Evolutionary conservation across 1,140 invertebrate species (phyloP), one percentile per base, ranked within the genome.

Genomic region (Leucophenga varia): DNA sequence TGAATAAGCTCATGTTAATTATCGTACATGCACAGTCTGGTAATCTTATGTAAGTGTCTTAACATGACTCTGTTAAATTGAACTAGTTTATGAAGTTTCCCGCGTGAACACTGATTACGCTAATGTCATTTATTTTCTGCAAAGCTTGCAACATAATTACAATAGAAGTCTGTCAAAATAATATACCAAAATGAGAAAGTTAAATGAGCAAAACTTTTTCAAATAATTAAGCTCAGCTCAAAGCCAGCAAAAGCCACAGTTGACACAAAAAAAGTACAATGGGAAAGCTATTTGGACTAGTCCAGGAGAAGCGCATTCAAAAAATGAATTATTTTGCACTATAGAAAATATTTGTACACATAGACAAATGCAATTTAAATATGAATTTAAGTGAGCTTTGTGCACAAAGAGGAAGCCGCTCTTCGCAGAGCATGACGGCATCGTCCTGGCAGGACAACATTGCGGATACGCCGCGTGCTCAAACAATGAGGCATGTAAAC

Each of bases 401-500:
- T 36, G 49, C 28, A 52, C 21, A 43, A 52, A 45, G 25, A 42
- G 47, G 44, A 52, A 49, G 49, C 36, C 52, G 49, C 43, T 40
- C 35, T 32, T 50, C 52, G 42, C 51, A 47, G 38, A 49, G 51
- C 42, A 19, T 48, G 43, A 54, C 47, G 47, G 31, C 47, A 47
- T 46, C 34, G 43, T 50, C 30, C 53, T 34, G 50, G 34, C 47
- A 40, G 59, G 34, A 50, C 55, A 51, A 49, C 60, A 48, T 50
- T 55, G 47, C 56, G 64, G 56, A 59, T 59, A 63, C 59, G 59
- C 55, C 44, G 47, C 43, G 46, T 53, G 59, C 53, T 55, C 63
- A 55, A 55, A 65, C 63, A 65, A 65, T 65, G 63, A 65, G 63
- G 47, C 63, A 65, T 67, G 63, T 65, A 65, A 65, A 65, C 63